These are phyloP conservation scores for Lepus oiostolus DNA, from an alignment of 2,797 vertebrate species.

Conservation along the genomic window DNA sequence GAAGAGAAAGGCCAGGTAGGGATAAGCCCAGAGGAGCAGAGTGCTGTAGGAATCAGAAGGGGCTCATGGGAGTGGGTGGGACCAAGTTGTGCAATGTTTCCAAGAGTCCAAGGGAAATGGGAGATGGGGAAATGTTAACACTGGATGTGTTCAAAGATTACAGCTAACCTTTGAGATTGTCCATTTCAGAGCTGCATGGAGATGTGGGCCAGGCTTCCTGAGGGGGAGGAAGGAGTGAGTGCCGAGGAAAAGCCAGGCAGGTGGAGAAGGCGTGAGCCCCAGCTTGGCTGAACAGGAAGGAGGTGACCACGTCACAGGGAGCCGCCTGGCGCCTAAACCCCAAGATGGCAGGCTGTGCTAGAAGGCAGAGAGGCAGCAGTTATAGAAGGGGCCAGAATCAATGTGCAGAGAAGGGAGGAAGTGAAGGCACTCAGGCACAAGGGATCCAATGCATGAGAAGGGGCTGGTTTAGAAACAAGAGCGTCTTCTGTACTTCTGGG, in stretches of 20 bases:
- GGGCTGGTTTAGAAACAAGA: neutral
- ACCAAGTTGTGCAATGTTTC: neutral
- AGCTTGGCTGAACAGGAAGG: neutral
- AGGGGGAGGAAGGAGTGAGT: neutral
- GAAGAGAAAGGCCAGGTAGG: neutral
- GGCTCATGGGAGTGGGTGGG: too few relatives aligned
- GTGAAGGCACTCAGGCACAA: rapidly evolving
- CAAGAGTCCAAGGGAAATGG: neutral
- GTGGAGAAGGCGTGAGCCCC: neutral
- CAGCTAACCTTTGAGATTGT: neutral
- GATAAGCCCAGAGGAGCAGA: neutral
- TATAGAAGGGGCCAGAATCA: neutral
- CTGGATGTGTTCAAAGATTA: neutral
- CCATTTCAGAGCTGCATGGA: neutral
- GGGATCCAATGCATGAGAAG: neutral
- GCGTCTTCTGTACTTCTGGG: neutral
- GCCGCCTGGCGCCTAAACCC: rapidly evolving
- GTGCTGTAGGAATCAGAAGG: neutral
- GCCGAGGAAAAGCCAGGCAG: neutral
- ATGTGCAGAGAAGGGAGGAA: neutral
- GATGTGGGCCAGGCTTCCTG: neutral
- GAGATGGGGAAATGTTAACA: neutral
- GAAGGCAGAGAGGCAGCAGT: neutral
- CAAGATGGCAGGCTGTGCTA: neutral
- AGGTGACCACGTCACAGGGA: neutral